Evolutionary conservation across 2,888 invertebrate genomes (phyloP), one percentile per base, ranked within the genome.

Genomic region (Microctonus brassicae): DNA sequence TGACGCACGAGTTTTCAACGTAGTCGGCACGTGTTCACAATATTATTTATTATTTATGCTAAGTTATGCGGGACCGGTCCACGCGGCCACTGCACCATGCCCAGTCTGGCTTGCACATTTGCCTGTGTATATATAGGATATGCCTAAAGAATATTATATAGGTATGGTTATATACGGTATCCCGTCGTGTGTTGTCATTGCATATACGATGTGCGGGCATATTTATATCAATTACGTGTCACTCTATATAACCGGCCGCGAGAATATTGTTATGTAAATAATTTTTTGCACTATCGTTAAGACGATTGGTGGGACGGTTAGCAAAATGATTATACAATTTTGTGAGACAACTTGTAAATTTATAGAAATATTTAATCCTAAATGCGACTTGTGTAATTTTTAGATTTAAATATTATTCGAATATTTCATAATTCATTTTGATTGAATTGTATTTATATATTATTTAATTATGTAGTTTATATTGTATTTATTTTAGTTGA

Each of bases 31-130:
- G 84, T 82, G 84, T 82, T 83, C 82, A 81, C 80, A 83, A 84
- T 85, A 86, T 86, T 86, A 84, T 86, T 87, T 86, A 86, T 86
- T 86, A 87, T 86, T 86, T 85, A 87, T 86, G 87, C 84, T 86
- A 86, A 86, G 81, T 86, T 86, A 87, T 86, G 85, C 87, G 81
- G 77, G 80, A 80, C 81, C 72, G 72, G 74, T 75, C 73, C 86
- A 68, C 69, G 71, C 69, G 69, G 61, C 70, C 80, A 80, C 81
- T 81, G 78, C 82, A 84, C 73, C 75, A 82, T 80, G 82, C 81
- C 80, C 78, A 83, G 83, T 84, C 85, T 83, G 62, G 66, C 60
- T 68, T 67, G 58, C 62, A 73, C 64, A 57, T 55, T 39, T 65
- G 52, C 62, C 52, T 65, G 34, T 20, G 17, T 65, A 9, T 65